phyloP scores from a whole-genome alignment of 2,797 vertebrate species.

The Labroides dimidiatus region DNA sequence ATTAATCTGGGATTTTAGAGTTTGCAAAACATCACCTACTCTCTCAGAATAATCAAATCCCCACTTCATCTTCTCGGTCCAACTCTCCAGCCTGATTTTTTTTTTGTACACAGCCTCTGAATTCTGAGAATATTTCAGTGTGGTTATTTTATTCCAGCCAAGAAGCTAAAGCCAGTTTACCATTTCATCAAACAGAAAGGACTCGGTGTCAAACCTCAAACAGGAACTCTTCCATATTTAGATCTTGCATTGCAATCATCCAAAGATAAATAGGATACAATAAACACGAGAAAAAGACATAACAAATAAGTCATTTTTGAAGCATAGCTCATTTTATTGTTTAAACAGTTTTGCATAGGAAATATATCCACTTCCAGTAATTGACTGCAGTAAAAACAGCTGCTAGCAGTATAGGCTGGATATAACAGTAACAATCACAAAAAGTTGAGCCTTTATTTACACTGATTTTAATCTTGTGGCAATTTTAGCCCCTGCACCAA shows the following conservation, averaged over 20 bases:
- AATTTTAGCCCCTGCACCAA: conserved; percentile 95
- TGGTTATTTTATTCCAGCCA: conserved; percentile 15
- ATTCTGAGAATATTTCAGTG: background rate
- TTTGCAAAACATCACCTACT: background rate
- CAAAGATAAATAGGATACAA: conserved; percentile 26
- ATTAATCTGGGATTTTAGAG: background rate
- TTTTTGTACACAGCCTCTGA: conserved; percentile 5
- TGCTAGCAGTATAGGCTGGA: conserved; percentile 99
- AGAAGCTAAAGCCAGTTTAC: conserved; percentile 1
- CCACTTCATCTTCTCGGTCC: background rate
- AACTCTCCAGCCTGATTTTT: background rate
- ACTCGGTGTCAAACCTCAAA: conserved; percentile 9
- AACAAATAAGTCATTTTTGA: conserved; percentile 85
- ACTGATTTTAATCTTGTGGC: conserved; percentile 99
- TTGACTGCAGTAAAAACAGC: conserved; percentile 99
- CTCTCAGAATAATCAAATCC: background rate
- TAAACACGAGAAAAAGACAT: conserved; percentile 75
- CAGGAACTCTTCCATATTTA: conserved; percentile 16
- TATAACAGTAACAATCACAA: conserved; percentile 99
- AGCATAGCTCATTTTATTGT: conserved; percentile 99
- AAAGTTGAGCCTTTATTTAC: conserved; percentile 99
- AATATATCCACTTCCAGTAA: conserved; percentile 99
- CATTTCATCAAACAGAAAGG: conserved; percentile 6
- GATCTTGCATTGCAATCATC: conserved; percentile 13
- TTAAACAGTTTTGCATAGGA: conserved; percentile 99